A percentile compares a stretch with the other conserved stretches of the same genome.
Evolutionary conservation across 2,888 invertebrate species (phyloP).

Genomic region (Stegana nigrithorax): DNA sequence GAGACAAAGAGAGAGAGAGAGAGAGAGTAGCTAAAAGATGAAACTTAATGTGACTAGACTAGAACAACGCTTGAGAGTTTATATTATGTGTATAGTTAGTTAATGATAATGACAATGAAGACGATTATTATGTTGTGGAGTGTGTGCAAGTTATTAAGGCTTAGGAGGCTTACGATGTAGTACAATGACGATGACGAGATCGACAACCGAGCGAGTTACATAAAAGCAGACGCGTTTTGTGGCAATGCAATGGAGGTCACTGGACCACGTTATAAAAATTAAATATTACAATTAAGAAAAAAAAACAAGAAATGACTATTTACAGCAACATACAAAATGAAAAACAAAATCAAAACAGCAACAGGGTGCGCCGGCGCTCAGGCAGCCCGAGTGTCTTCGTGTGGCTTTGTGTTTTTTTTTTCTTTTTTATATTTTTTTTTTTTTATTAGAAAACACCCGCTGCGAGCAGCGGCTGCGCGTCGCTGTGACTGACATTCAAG

Average conservation of each 20-base stretch:
- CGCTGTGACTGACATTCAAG: slow-evolving; percentile 1
- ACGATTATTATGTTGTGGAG: neutral
- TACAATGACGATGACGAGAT: slow-evolving; percentile 7
- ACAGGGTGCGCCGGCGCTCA: slow-evolving; percentile 1
- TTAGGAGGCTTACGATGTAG: neutral
- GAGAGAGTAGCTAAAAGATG: neutral
- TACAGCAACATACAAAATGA: neutral
- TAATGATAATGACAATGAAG: too few relatives aligned
- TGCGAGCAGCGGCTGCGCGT: slow-evolving; percentile 31
- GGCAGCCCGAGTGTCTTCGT: too few relatives aligned
- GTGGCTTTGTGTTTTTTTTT: too few relatives aligned
- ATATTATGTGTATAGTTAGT: slow-evolving; percentile 24
- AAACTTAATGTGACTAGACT: slow-evolving; percentile 47
- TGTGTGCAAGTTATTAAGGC: slow-evolving; percentile 1
- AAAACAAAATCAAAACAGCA: too few relatives aligned
- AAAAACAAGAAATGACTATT: slow-evolving; percentile 17
- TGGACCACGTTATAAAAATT: neutral
- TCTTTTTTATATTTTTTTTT: neutral
- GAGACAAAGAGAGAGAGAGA: too few relatives aligned
- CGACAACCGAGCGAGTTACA: neutral
- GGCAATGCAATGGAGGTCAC: slow-evolving; percentile 1
- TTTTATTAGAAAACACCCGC: slow-evolving; percentile 47
- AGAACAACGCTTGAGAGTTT: slow-evolving; percentile 64
- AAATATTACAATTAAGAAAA: slow-evolving; percentile 17
- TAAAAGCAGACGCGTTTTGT: slow-evolving; percentile 2